Evolutionary conservation across 2,888 invertebrate genomes (phyloP).

Genomic region (Drosophila birchii): DNA sequence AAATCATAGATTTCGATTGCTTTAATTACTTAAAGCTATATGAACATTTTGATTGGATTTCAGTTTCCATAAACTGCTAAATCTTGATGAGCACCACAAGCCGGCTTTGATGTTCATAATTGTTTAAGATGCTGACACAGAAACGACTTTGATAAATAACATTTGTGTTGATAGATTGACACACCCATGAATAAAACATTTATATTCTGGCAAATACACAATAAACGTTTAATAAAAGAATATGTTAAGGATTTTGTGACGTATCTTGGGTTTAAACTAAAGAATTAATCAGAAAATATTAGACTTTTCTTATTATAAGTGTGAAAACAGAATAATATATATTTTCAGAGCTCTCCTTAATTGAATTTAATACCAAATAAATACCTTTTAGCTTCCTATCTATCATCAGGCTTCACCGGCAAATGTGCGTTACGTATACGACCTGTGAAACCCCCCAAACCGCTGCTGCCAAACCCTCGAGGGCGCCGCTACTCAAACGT

Average conservation of each 20-base stretch:
- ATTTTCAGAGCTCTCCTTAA: background rate
- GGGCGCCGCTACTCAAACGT: constrained; percentile 13
- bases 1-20: constrained; percentile 1
- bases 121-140: constrained; percentile 30
- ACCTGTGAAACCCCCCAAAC: constrained; percentile 16
- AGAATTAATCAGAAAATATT: background rate
- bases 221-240: constrained; percentile 1
- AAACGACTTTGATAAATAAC: constrained; percentile 35
- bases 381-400: background rate
- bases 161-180: constrained; percentile 24
- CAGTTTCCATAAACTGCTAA: constrained; percentile 5
- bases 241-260: background rate
- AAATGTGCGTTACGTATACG: constrained; percentile 38
- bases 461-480: background rate
- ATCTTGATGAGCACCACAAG: constrained; percentile 8
- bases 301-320: background rate
- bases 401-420: background rate
- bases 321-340: background rate
- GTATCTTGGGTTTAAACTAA: background rate
- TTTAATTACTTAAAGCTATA: constrained; percentile 13
- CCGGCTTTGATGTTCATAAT: constrained; percentile 31
- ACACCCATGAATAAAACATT: constrained; percentile 43
- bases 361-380: background rate
- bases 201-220: constrained; percentile 1
- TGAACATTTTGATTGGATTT: constrained; percentile 3